Evolutionary conservation across 2,888 invertebrate species (phyloP).

Genomic region (Charanyca ferruginea): DNA sequence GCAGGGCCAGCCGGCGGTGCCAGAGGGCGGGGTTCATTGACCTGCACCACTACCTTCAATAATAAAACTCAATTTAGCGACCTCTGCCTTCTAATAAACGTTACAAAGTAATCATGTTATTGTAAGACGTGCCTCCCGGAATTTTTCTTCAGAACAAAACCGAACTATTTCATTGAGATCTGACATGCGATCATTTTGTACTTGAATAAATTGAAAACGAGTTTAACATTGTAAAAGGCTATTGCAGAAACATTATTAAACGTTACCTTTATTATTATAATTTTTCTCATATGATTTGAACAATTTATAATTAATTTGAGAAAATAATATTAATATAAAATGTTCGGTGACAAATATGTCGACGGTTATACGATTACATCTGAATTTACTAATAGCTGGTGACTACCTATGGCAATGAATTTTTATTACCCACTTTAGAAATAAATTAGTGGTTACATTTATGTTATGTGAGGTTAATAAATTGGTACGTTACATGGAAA

Average conservation of each 20-base stretch:
- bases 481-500: constrained; percentile 23
- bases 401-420: constrained; percentile 29
- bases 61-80: constrained; percentile 71
- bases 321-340: constrained; percentile 44
- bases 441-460: constrained; percentile 36
- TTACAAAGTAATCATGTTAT: constrained; percentile 71
- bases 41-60: constrained; percentile 60
- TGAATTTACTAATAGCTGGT: constrained; percentile 42
- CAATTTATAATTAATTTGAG: constrained; percentile 35
- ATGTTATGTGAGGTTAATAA: constrained; percentile 33
- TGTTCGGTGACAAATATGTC: constrained; percentile 45
- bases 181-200: constrained; percentile 58
- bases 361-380: constrained; percentile 55
- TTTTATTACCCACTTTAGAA: constrained; percentile 37
- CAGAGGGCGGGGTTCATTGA: constrained; percentile 71
- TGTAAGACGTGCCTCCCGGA: constrained; percentile 58
- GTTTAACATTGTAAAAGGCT: constrained; percentile 42
- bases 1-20: constrained; percentile 61
- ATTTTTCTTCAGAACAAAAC: constrained; percentile 54
- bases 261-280: constrained; percentile 12
- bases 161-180: constrained; percentile 52
- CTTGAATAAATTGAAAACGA: constrained; percentile 48
- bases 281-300: constrained; percentile 17
- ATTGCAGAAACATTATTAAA: constrained; percentile 24
- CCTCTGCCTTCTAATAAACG: constrained; percentile 72